Base-by-base conservation (phyloP, 1,140 invertebrate species). In the Saccostrea cuccullata region DNA sequence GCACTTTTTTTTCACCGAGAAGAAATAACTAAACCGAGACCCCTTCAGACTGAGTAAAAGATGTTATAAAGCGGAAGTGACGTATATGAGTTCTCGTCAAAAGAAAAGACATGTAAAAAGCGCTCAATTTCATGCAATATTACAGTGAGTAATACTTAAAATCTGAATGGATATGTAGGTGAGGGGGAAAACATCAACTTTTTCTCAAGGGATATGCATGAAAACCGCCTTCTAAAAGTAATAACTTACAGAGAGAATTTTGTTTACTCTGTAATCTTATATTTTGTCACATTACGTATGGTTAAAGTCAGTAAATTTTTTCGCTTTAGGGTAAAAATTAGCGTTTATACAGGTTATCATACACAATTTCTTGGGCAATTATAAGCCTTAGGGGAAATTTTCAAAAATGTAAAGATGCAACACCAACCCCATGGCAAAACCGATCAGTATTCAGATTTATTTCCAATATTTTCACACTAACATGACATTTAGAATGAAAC, bases 31-130 rank as follows among this genome's bases (percentile, higher is more conserved):
- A 15, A 36, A 77, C 23, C 15, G 70, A n/a, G n/a, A 77, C 26
- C 26, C 70, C 70, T 26, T 30, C 15, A 77, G 70, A 77, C 23
- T 77, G 70, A 77, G 70, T 77, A 77, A 30, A 67, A 20, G 60
- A 67, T n/a, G 8, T 4, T 23, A n/a, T 67, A 77, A 26, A 77
- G 11, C 2, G 70, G 70, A 77, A 12, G 70, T 77, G 70, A 77
- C 70, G 70, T 77, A 47, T 77, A 12, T 77, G 0, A 36, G 70
- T 77, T 77, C 26, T 77, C 70, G 26, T 36, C 58, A 20, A 47
- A 36, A 47, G 47, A 47, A 47, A 47, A 47, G 5, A 47, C 47
- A 47, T 36, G 30, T 47, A 47, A 47, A 47, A 47, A 47, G 47
- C 9, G 47, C 47, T 77, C 26, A 77, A 77, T 77, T 36, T 26